Evolutionary conservation across 2,888 invertebrate genomes (phyloP).

Genomic region (Perdita meconis): DNA sequence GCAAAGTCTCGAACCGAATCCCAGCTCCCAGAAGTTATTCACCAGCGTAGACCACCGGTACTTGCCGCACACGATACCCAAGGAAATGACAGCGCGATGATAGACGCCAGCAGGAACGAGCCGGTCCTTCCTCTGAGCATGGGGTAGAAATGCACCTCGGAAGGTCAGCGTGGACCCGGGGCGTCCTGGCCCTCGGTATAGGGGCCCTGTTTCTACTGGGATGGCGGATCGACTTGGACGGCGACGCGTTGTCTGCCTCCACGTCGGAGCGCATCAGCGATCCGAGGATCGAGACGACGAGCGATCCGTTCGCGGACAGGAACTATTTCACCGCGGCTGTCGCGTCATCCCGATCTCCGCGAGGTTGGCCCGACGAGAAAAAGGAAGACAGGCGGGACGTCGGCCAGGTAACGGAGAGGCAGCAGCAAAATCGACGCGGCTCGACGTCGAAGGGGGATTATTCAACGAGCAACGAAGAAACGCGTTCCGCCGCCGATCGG

Average conservation of each 20-base stretch:
- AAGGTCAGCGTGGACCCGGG: conserved; percentile 76
- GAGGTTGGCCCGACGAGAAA: conserved; percentile 18
- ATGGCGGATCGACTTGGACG: conserved; percentile 40
- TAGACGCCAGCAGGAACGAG: conserved; percentile 53
- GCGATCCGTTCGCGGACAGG: conserved; percentile 13
- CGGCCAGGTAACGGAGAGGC: conserved; percentile 15
- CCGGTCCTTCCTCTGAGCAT: conserved; percentile 72
- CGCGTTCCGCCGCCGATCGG: neutral
- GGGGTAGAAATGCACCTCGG: conserved; percentile 81
- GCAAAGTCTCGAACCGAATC: neutral
- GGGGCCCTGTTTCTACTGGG: conserved; percentile 68
- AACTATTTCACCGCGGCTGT: conserved; percentile 26
- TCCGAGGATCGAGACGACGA: conserved; percentile 21
- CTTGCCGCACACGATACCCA: neutral
- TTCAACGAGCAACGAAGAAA: conserved; percentile 17
- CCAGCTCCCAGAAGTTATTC: neutral
- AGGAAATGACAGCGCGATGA: conserved; percentile 36
- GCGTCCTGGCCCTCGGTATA: conserved; percentile 77
- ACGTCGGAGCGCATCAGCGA: conserved; percentile 23
- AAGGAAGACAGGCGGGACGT: conserved; percentile 14
- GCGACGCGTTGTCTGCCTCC: conserved; percentile 51
- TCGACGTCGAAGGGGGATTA: conserved; percentile 22
- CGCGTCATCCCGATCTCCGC: conserved; percentile 36
- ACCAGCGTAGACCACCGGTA: neutral
- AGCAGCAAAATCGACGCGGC: conserved; percentile 20